These are phyloP conservation scores for Magallana gigas DNA, from an alignment of 1,140 invertebrate species.

Conservation along the genomic window DNA sequence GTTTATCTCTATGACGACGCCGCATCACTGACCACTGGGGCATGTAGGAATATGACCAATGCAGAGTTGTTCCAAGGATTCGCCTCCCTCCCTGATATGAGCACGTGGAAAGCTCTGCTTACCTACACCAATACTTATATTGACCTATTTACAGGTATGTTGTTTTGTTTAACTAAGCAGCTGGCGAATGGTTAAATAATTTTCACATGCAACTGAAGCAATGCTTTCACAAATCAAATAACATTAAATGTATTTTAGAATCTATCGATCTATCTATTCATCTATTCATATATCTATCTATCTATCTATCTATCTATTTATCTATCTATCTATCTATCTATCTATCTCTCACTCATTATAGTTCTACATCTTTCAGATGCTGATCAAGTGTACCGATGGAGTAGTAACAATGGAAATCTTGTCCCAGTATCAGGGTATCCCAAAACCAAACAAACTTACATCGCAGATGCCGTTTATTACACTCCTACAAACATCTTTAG, in stretches of 20 bases:
- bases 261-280: too few relatives aligned
- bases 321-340: too few relatives aligned
- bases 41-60: neutral
- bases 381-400: neutral
- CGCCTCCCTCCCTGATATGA: neutral
- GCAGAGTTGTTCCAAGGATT: neutral
- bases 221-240: too few relatives aligned
- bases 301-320: too few relatives aligned
- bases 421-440: neutral
- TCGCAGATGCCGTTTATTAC: neutral
- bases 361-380: neutral
- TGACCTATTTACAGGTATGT: conserved; percentile 11
- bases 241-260: too few relatives aligned
- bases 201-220: too few relatives aligned
- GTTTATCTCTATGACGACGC: conserved; percentile 4
- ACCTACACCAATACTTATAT: neutral
- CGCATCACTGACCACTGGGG: neutral
- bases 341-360: neutral
- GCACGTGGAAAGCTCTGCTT: neutral
- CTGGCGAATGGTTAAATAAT: too few relatives aligned
- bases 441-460: neutral
- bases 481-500: neutral
- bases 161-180: neutral
- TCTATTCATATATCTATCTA: too few relatives aligned
- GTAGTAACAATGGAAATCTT: neutral